Conservation (phyloP, 2,888 invertebrate species). For the Physocephala rufipes region DNA sequence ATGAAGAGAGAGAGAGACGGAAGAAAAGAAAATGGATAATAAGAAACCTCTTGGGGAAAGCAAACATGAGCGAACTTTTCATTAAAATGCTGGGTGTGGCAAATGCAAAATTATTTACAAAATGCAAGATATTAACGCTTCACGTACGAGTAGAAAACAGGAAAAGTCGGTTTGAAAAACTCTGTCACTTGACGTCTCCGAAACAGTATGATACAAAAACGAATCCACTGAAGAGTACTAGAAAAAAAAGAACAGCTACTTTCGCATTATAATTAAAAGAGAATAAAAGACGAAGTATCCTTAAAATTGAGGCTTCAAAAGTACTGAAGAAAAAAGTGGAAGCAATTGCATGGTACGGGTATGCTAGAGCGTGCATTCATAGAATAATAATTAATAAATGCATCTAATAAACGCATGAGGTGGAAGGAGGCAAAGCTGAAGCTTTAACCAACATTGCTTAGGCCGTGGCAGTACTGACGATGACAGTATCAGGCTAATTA, state of each 20-base stretch:
- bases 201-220: neutral
- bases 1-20: neutral
- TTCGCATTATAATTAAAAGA: conserved; percentile 30
- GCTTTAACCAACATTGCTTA: neutral
- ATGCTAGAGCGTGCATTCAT: neutral
- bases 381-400: conserved; percentile 18
- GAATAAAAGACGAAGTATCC: conserved; percentile 31
- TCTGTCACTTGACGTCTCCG: no score
- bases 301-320: neutral
- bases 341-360: neutral
- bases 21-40: neutral
- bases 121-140: neutral
- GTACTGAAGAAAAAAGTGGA: neutral
- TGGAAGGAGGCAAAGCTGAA: neutral
- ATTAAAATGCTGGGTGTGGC: neutral
- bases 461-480: neutral
- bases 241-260: conserved; percentile 29
- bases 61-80: neutral
- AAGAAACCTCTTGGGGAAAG: neutral
- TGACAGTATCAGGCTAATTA: conserved; percentile 46
- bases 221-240: neutral
- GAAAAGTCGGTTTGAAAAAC: no score
- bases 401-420: conserved; percentile 23
- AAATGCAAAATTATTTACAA: neutral
- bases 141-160: neutral